Conservation (phyloP, 2,797 vertebrate species). For the Neostethus bicornis region DNA sequence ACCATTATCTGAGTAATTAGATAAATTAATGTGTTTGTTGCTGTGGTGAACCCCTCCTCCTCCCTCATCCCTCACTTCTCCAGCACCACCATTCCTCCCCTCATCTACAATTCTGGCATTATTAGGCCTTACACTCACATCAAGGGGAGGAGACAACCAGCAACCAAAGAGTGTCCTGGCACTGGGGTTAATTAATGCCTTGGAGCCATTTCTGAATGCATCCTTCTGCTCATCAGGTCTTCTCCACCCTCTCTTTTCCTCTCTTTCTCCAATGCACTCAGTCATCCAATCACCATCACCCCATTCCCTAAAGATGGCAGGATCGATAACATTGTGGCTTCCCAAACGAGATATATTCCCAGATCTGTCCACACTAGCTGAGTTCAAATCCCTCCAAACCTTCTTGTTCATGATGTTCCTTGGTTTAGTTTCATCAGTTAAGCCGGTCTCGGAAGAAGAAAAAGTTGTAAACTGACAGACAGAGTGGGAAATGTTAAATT, state of each 20-base stretch:
- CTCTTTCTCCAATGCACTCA: conserved; percentile 32
- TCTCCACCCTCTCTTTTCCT: conserved; percentile 15
- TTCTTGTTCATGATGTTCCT: conserved; percentile 9
- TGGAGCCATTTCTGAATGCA: conserved; percentile 51
- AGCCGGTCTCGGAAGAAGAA: not conserved
- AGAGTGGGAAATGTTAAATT: conserved; percentile 13
- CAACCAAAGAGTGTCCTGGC: conserved; percentile 22
- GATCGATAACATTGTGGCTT: conserved; percentile 74
- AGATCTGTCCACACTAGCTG: conserved; percentile 43
- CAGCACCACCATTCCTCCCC: conserved; percentile 6
- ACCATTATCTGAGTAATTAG: conserved; percentile 68
- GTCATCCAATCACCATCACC: conserved; percentile 59
- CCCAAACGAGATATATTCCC: conserved; percentile 65
- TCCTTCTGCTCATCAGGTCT: conserved; percentile 23
- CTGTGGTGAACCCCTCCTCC: conserved; percentile 36
- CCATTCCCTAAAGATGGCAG: conserved; percentile 46
- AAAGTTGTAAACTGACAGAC: conserved; percentile 13
- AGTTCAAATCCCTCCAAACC: conserved; percentile 38
- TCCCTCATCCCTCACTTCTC: conserved; percentile 14
- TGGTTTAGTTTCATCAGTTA: conserved; percentile 28
- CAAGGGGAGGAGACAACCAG: conserved; percentile 12
- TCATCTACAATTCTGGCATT: conserved; percentile 18
- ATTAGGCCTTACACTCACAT: conserved; percentile 10
- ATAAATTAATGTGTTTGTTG: conserved; percentile 61
- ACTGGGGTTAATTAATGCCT: conserved; percentile 47